Evolutionary conservation across 2,113 vertebrate genomes (phyloP).

Genomic region (Tapirus terrestris): DNA sequence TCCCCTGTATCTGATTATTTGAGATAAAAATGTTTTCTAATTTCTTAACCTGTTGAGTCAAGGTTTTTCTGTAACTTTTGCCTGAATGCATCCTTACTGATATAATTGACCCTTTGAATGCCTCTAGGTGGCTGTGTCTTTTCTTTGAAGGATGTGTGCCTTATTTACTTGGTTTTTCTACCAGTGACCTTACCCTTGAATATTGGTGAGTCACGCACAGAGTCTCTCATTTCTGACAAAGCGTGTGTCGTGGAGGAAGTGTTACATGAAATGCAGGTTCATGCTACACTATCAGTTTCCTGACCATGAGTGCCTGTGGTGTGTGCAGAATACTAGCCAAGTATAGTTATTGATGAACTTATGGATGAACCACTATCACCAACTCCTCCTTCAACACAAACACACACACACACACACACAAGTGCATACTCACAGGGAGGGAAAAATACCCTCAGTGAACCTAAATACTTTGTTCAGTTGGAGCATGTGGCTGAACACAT

Average conservation of each 20-base stretch:
- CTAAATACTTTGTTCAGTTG: background rate
- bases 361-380: background rate
- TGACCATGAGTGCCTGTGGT: background rate
- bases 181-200: constrained; percentile 40
- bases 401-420: background rate
- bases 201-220: constrained; percentile 50
- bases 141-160: background rate
- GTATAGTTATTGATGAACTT: background rate
- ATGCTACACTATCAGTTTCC: background rate
- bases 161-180: background rate
- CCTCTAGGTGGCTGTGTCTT: background rate
- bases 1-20: background rate
- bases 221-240: constrained; percentile 24
- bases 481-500: background rate
- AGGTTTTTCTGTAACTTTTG: background rate
- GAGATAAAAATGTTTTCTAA: background rate
- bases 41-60: background rate
- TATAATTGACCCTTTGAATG: background rate
- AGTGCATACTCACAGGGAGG: background rate
- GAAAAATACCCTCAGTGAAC: background rate
- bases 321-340: background rate
- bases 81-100: background rate
- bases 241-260: constrained; percentile 68
- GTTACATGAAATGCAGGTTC: constrained; percentile 52
- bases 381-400: background rate